A percentile compares a stretch with the other conserved stretches of the same genome.
Conservation (phyloP, 30 jellyfish, hydroid and myxozoan genomes). For the Hydractinia echinata region DNA sequence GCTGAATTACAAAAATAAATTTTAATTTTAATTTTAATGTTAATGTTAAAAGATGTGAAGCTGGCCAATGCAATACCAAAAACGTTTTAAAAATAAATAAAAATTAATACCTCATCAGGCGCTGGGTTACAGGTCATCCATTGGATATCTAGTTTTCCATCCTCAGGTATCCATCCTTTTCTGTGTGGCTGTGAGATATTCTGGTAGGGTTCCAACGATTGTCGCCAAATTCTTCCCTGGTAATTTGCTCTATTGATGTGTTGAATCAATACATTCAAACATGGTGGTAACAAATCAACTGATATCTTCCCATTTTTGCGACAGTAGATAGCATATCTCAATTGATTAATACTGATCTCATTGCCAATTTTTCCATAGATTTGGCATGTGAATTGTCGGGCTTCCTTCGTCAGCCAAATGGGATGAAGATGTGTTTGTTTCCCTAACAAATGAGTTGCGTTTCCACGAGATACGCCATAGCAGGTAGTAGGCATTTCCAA, state of each 20-base stretch:
- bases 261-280: constrained; percentile 30
- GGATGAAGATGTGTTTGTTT: no score
- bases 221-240: constrained; percentile 41
- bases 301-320: constrained; percentile 28
- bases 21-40: no score
- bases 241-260: constrained; percentile 41
- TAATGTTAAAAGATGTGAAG: no score
- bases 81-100: neutral
- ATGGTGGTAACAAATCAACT: constrained; percentile 39
- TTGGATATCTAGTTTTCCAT: neutral
- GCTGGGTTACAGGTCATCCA: constrained; percentile 17
- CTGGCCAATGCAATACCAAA: no score
- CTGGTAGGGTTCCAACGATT: constrained; percentile 31
- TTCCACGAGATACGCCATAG: no score
- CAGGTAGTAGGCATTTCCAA: no score
- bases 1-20: no score
- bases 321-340: constrained; percentile 45
- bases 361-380: no score
- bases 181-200: neutral
- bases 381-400: no score
- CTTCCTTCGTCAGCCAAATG: no score
- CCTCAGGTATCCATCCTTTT: neutral
- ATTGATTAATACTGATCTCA: constrained; percentile 10
- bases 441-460: no score
- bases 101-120: neutral